These are phyloP conservation scores for Alces alces DNA, from an alignment of 2,113 vertebrate species.

Conservation along the genomic window DNA sequence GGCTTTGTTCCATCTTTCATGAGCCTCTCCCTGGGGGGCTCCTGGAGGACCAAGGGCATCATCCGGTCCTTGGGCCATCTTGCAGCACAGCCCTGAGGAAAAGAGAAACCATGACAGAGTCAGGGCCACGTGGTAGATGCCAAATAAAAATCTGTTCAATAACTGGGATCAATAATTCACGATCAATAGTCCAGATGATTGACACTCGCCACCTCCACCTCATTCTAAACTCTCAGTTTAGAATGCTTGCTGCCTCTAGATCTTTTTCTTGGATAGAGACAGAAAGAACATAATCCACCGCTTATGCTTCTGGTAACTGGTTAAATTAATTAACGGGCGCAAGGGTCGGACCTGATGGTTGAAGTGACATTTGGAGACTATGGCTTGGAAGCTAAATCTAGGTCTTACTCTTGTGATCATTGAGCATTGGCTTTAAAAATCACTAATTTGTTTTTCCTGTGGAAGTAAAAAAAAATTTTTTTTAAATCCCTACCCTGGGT, in stretches of 20 bases:
- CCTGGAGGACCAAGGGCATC: background rate
- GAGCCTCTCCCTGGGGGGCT: background rate
- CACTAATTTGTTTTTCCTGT: background rate
- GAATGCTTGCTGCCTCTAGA: background rate
- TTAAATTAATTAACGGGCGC: background rate
- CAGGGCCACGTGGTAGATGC: background rate
- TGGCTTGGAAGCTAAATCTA: background rate
- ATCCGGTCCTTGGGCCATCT: background rate
- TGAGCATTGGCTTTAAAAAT: background rate
- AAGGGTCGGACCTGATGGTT: background rate
- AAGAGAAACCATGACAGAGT: background rate
- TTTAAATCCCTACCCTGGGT: background rate
- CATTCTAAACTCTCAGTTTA: background rate
- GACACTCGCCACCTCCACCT: background rate
- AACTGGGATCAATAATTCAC: background rate
- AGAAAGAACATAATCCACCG: background rate
- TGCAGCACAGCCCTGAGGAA: background rate
- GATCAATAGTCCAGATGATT: background rate
- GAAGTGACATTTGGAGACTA: background rate
- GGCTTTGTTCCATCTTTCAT: background rate
- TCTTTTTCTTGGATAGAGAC: background rate
- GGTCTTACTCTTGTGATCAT: background rate
- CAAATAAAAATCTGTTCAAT: slow-evolving; percentile 32
- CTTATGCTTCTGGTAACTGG: background rate
- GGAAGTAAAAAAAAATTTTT: background rate